phyloP scores from a whole-genome alignment of 2,113 vertebrate species.

The Tachuris rubrigastra region DNA sequence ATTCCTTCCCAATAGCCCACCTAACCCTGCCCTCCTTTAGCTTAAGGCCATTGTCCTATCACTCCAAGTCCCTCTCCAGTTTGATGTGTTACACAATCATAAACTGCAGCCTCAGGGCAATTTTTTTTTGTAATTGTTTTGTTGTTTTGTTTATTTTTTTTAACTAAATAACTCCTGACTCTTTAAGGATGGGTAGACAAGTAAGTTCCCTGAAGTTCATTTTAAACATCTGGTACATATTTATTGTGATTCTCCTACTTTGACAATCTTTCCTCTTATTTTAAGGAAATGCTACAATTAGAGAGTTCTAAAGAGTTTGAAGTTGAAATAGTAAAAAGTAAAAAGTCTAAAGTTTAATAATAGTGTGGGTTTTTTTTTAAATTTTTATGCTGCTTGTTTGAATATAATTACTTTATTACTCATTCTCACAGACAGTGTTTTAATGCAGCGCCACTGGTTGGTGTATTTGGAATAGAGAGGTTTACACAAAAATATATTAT shows the following conservation, averaged over 20 bases:
- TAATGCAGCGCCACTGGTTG: not conserved
- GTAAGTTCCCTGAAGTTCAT: not conserved
- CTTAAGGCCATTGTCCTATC: not conserved
- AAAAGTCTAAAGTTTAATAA: not conserved
- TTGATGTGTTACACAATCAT: not conserved
- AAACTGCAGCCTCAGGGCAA: not conserved
- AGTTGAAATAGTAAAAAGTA: no score
- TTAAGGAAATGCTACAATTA: not conserved
- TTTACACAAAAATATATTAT: not conserved
- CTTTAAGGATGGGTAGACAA: not conserved
- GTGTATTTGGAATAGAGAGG: not conserved
- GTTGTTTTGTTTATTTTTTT: not conserved
- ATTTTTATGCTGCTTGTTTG: not conserved
- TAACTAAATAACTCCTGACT: not conserved
- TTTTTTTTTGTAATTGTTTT: not conserved
- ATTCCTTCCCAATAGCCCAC: not conserved
- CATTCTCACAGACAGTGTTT: not conserved
- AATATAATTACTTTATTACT: not conserved
- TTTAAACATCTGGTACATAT: not conserved
- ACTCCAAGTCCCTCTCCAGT: not conserved
- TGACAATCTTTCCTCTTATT: not conserved
- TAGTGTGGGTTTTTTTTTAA: accelerated
- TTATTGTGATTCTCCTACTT: not conserved
- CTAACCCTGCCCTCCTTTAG: not conserved
- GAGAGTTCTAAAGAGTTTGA: not conserved